Base-by-base conservation (phyloP, 2,113 vertebrate species). In the Pao palembangensis region DNA sequence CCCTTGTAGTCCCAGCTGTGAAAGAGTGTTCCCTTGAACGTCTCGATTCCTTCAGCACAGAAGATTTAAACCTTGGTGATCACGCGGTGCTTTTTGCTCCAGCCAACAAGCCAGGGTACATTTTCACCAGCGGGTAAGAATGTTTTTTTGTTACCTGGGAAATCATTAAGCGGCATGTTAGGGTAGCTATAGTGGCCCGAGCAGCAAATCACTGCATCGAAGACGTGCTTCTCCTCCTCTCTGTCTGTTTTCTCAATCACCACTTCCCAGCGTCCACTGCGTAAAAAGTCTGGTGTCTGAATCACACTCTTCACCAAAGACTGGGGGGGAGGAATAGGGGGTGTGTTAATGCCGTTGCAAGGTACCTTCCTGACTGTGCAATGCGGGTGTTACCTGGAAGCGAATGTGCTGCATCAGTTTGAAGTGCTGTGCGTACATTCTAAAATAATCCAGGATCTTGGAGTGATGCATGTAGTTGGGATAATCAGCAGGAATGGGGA, bases 381-480 rank as follows among this genome's bases (percentile, higher is more conserved):
- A 8, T 31, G 3, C 5, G 28, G 5, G 28, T 31, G 28, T 31
- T 31, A 98, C 93, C 85, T 91, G 85, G 57, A 96, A 92, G 43
- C 52, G 92, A 34, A 96, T 90, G 75, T 94, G 82, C 65, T 82
- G 91, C 34, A 71, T 69, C 79, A 98, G 94, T 55, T 91, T 71
- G 12, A 98, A 98, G 69, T 76, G 84, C 44, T 84, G 86, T 0
- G 93, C 94, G 0, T 95, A 98, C 88, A 92, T 86, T 52, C 78
- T 86, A 71, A 94, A 96, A 68, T 98, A 98, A 13, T 94, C 87
- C 82, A 97, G 81, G 81, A 98, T 86, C 59, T 91, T 83, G 41
- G 91, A 89, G 76, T 95, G 89, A 84, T 94, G 95, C 94, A 98
- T 96, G 89, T 71, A 98, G 90, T 98, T 98, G 54, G 96, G 93